Evolutionary conservation across 2,113 vertebrate species (phyloP).

Genomic region (Bubo bubo): DNA sequence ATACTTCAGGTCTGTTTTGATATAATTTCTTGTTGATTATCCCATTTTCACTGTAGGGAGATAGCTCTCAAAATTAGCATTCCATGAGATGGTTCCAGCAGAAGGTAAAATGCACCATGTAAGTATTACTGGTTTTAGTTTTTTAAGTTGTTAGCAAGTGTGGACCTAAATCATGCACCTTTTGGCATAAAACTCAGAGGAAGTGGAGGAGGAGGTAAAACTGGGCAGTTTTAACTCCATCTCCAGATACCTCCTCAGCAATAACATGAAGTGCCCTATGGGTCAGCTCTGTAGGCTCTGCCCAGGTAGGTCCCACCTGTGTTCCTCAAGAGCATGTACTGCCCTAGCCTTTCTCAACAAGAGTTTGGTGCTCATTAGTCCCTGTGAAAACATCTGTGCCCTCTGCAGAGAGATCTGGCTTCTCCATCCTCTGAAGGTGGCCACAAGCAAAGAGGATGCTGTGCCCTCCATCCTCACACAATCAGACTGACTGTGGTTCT

Average conservation of each 20-base stretch:
- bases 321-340: accelerated
- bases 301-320: neutral
- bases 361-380: neutral
- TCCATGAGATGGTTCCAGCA: neutral
- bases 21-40: neutral
- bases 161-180: neutral
- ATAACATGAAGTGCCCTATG: accelerated
- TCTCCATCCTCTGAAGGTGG: neutral
- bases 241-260: neutral
- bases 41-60: neutral
- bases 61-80: neutral
- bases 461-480: neutral
- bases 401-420: neutral
- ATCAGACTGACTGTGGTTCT: neutral
- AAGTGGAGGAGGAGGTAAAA: neutral
- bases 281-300: neutral
- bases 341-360: neutral
- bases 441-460: neutral
- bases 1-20: neutral
- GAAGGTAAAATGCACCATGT: neutral
- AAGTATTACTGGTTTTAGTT: neutral
- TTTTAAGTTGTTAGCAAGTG: neutral
- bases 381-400: neutral
- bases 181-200: neutral
- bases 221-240: neutral